Base-by-base conservation (phyloP, 1,140 invertebrate genomes). In the Pemphigus obesinymphae region DNA sequence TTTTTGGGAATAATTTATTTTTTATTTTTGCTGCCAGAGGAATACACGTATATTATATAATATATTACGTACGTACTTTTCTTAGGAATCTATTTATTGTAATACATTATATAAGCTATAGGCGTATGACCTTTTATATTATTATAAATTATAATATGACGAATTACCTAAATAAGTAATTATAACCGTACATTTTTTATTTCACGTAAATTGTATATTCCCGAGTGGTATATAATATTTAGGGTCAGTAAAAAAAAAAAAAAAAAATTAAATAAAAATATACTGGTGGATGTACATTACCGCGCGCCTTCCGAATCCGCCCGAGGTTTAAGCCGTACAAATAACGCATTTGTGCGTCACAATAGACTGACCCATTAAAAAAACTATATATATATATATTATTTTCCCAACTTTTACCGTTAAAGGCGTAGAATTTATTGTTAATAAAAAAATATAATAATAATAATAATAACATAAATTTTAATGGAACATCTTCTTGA, bases 311-410 rank as follows among this genome's bases (percentile, higher is more conserved):
- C 43, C 66, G 66, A 70, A 37, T 70, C 37, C n/a, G 66, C 66
- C 37, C 37, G 66, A 70, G 66, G 66, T 70, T 70, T 70, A 70
- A 43, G 66, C 37, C 37, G 11, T 70, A 70, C 66, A 70, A 70
- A 70, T 70, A 70, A 70, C n/a, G 66, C 66, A 43, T 70, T 70
- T 70, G 66, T 70, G 66, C 66, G 40, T 70, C 37, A 70, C 66
- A 70, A 70, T 70, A 43, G 66, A 43, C 11, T 70, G 66, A 70
- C 66, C 66, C 66, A 43, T 43, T 70, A 70, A 70, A 68, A 40
- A 68, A 68, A 63, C 13, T 40, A 23, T 68, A 34, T 34, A 8
- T 34, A 55, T 31, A 31, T 31, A 40, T 40, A n/a, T 13, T 70
- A 23, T 70, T 70, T 70, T 26, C 37, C 34, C 66, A 40, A 70